Base-by-base conservation (phyloP, 1,140 invertebrate species). In the Leguminivora glycinivorella region DNA sequence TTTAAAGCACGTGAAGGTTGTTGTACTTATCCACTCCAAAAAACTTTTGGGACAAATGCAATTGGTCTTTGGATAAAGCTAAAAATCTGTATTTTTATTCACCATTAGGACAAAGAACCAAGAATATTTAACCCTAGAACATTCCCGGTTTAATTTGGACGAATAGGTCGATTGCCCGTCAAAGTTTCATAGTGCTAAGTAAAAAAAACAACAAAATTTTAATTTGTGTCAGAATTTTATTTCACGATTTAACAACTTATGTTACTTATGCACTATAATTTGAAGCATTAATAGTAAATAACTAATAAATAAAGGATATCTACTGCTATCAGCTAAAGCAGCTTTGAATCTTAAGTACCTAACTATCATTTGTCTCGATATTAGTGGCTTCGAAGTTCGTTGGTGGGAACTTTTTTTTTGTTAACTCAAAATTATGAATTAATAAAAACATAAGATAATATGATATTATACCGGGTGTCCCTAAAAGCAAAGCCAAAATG, bases 271-370 rank as follows among this genome's bases (percentile, higher is more conserved):
- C 47, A 22, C 47, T 52, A 2, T 6, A 22, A 52, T 22, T 52
- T 52, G 1, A 52, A 52, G 19, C 19, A 7, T 52, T 52, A 9
- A 10, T n/a, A 43, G 40, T 52, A 52, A 14, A 19, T 22, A 52
- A 52, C 43, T 52, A 52, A 7, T 52, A 17, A 52, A 52, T 52
- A 52, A 52, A 52, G 14, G 19, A 52, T 9, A 17, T 52, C 47
- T 52, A 52, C 47, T 52, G 47, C 47, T 52, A 52, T 52, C 47
- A 47, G 47, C 47, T 52, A 52, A 52, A 52, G 47, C 47, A 52
- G 47, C 47, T 52, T 22, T n/a, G 14, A 52, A 52, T 22, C 47
- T 22, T 52, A 22, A 10, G 17, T 52, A 22, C 12, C 19, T 14
- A 40, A 14, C n/a, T n/a, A 52, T 52, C 5, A 52, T 22, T 17